Evolutionary conservation across 53 echinoderm and acorn worm genomes (phyloP).

Genomic region (Apostichopus leukothele): DNA sequence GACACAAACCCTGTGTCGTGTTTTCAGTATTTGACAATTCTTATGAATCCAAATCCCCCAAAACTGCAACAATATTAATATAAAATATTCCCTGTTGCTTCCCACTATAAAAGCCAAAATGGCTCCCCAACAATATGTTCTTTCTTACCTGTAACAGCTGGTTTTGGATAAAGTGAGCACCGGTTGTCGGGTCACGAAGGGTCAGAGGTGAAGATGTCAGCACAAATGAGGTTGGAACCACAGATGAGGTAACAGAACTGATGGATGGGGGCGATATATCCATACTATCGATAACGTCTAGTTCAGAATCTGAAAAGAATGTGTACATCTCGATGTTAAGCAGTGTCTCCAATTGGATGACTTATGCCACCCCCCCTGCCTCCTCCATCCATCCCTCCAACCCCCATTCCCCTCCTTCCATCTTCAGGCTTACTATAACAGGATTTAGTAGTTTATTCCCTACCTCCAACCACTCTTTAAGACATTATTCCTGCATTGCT

Average conservation of each 20-base stretch:
- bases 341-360: no score
- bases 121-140: background rate
- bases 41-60: background rate
- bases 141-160: conserved; percentile 85
- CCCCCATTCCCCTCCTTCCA: no score
- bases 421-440: no score
- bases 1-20: background rate
- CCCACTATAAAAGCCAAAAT: background rate
- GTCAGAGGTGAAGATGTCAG: conserved; percentile 57
- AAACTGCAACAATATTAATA: no score
- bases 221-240: conserved; percentile 60
- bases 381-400: no score
- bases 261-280: conserved; percentile 21
- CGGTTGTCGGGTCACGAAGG: conserved; percentile 90
- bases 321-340: no score
- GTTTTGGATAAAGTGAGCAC: conserved; percentile 88
- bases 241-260: conserved; percentile 47
- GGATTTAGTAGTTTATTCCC: no score
- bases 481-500: no score
- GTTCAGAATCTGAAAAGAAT: background rate
- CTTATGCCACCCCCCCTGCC: no score
- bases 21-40: background rate
- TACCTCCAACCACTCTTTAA: no score
- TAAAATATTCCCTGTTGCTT: no score
- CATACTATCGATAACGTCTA: conserved; percentile 29